Evolutionary conservation across 2,113 vertebrate species (phyloP).

Genomic region (Stictonetta naevosa): DNA sequence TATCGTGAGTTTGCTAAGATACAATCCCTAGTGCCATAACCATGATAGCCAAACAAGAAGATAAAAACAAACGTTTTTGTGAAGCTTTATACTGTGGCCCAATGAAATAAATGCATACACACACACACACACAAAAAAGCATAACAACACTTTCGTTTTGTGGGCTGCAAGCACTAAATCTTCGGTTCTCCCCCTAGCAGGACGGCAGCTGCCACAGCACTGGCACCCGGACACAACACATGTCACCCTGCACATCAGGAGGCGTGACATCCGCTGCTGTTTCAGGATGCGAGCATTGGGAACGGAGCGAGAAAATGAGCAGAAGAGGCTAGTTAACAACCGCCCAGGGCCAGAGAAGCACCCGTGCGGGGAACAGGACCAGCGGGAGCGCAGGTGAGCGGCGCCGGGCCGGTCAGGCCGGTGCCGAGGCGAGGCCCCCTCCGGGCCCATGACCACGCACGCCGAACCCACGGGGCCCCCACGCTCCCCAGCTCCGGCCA

Average conservation of each 20-base stretch:
- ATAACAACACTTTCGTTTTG: background rate
- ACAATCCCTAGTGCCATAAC: rapidly evolving
- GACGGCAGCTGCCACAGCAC: background rate
- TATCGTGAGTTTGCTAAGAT: rapidly evolving
- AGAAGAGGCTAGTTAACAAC: rapidly evolving
- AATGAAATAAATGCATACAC: background rate
- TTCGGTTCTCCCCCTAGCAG: background rate
- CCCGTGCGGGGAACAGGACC: background rate
- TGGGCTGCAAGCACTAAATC: background rate
- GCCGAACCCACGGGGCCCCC: background rate
- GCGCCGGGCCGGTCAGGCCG: background rate
- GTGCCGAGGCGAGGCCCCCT: background rate
- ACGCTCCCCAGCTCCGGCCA: background rate
- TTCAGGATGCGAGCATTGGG: rapidly evolving
- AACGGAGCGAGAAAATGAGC: rapidly evolving
- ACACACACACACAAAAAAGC: too few relatives aligned
- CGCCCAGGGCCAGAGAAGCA: rapidly evolving
- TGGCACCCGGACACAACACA: rapidly evolving
- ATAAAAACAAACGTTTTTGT: background rate
- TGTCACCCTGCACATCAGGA: rapidly evolving
- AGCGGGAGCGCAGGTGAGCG: background rate
- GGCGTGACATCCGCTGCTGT: rapidly evolving
- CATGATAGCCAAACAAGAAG: background rate
- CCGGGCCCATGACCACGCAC: background rate
- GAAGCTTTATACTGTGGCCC: rapidly evolving